Base-by-base conservation (phyloP, 2,888 invertebrate genomes). In the Drosophila pegasa region DNA sequence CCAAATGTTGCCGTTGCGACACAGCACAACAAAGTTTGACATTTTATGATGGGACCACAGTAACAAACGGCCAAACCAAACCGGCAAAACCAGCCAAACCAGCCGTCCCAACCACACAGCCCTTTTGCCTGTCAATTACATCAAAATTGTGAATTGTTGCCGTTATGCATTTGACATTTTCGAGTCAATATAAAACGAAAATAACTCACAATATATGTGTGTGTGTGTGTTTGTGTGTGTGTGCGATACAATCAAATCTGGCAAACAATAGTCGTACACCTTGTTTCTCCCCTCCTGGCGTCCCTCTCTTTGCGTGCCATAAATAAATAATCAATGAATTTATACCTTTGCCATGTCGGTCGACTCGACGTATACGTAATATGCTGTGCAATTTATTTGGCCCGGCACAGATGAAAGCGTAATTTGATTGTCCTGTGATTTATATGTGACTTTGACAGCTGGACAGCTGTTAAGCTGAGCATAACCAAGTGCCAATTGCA, bases 151-250 rank as follows among this genome's bases (percentile, higher is more conserved):
- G 88, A 87, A 89, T 81, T 81, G 82, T 87, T 60, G 75, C 78
- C 82, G 89, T 87, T 85, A 85, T 85, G 85, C 89, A 79, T 87
- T 85, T 85, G 85, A 85, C 85, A 89, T 85, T 89, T 89, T 85
- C 75, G 75, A 85, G 65, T 89, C 83, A 85, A 87, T 87, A 84
- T 89, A 81, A 81, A 88, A 61, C 82, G 80, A 80, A 84, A 78
- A 84, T 78, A 84, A 40, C 81, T 65, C 71, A 54, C 65, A 40
- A n/a, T 22, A 25, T 54, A 38, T 25, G n/a, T 54, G 29, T 56
- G 6, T 56, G 9, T 56, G 22, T 59, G 16, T 54, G 18, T 20
- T 6, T 33, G 22, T 22, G 22, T 18, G 27, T 31, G 31, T 51
- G 6, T 35, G 20, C 10, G 55, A 67, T 66, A 76, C 84, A 81